Evolutionary conservation across 2,797 vertebrate species (phyloP).

Genomic region (Molothrus ater): DNA sequence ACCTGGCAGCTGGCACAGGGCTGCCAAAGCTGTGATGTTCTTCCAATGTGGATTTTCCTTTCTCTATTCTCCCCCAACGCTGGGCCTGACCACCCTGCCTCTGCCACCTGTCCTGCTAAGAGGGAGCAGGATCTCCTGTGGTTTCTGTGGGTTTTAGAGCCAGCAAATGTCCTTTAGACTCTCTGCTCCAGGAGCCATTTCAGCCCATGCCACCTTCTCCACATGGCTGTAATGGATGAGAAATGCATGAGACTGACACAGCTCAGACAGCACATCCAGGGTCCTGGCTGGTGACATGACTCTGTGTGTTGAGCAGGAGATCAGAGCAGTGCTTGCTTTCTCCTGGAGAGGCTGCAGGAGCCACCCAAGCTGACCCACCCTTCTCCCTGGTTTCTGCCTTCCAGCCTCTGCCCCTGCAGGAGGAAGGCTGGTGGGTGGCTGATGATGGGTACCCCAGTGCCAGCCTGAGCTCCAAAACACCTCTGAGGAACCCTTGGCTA

Average conservation of each 20-base stretch:
- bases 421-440: neutral
- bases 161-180: neutral
- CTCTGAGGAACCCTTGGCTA: neutral
- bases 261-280: neutral
- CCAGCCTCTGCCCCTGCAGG: neutral
- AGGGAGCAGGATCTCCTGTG: neutral
- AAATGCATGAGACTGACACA: fast-evolving
- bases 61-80: neutral
- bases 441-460: neutral
- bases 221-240: neutral
- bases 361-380: neutral
- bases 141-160: neutral
- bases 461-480: neutral
- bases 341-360: neutral
- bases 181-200: neutral
- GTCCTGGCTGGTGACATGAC: neutral
- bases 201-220: neutral
- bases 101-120: neutral
- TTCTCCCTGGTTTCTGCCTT: neutral
- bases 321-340: neutral
- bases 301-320: neutral
- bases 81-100: neutral
- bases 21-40: neutral
- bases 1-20: neutral
- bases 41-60: neutral